phyloP scores from a whole-genome alignment of 2,113 vertebrate genomes.

The Paradisaea rubra region DNA sequence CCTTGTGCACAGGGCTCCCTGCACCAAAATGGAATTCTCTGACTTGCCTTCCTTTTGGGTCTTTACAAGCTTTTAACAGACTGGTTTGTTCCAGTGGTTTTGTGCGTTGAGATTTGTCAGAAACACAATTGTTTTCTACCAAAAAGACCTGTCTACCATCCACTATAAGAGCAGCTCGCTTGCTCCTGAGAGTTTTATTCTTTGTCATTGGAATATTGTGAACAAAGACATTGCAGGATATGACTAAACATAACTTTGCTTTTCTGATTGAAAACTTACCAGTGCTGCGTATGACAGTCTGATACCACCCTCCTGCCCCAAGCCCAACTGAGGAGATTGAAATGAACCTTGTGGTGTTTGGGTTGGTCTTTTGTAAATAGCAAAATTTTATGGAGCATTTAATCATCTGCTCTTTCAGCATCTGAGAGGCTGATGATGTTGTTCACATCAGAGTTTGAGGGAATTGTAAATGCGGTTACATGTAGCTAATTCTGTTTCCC shows the following conservation, averaged over 20 bases:
- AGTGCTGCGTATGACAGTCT: fast-evolving
- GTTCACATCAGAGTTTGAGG: background rate
- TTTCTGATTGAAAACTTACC: background rate
- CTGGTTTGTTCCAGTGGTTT: background rate
- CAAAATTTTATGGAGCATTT: background rate
- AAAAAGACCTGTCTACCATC: background rate
- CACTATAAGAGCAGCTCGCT: background rate
- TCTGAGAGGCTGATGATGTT: background rate
- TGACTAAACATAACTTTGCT: fast-evolving
- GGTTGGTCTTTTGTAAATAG: background rate
- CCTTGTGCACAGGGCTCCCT: background rate
- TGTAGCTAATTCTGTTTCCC: background rate
- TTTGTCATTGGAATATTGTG: background rate
- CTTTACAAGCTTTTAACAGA: background rate
- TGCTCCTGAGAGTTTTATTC: background rate
- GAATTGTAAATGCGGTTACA: background rate
- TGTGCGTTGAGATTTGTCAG: background rate
- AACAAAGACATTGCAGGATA: background rate
- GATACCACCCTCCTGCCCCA: background rate
- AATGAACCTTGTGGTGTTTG: background rate
- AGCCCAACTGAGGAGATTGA: background rate
- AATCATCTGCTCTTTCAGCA: background rate
- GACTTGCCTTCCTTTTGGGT: background rate
- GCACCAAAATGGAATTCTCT: background rate
- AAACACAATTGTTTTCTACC: background rate